phyloP scores from a whole-genome alignment of 2,888 invertebrate genomes.

The Ormyrus thymus region DNA sequence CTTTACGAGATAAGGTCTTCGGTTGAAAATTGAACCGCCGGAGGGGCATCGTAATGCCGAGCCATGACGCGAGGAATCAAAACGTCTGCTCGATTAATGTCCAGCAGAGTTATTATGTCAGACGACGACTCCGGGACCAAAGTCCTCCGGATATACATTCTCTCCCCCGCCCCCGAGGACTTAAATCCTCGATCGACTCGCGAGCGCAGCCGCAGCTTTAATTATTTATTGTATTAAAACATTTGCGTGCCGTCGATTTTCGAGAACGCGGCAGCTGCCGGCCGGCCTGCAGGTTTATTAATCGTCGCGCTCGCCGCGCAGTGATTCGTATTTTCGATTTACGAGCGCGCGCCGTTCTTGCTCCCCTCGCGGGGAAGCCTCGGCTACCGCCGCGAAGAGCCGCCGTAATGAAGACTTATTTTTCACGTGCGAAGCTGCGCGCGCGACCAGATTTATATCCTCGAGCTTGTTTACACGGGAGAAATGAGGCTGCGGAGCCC shows the following conservation, averaged over 20 bases:
- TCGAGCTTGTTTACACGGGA: not conserved
- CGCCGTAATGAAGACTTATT: constrained; percentile 23
- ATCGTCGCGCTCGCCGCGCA: constrained; percentile 47
- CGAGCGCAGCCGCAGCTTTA: constrained; percentile 19
- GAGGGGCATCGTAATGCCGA: constrained; percentile 32
- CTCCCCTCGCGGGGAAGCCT: constrained; percentile 13
- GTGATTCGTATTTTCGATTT: constrained; percentile 50
- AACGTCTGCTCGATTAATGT: constrained; percentile 46
- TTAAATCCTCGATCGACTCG: constrained; percentile 36
- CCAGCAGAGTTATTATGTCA: constrained; percentile 46
- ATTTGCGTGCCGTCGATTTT: constrained; percentile 44
- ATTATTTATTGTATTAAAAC: constrained; percentile 48
- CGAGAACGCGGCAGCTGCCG: constrained; percentile 21
- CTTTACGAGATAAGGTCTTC: constrained; percentile 27
- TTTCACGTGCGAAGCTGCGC: not conserved
- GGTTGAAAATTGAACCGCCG: constrained; percentile 43
- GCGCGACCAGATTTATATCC: constrained; percentile 14
- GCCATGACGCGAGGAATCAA: constrained; percentile 47
- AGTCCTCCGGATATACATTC: not conserved
- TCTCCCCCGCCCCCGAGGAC: not conserved
- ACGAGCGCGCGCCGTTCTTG: constrained; percentile 48
- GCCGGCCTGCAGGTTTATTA: constrained; percentile 54
- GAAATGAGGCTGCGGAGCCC: not conserved
- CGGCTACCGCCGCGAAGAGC: not conserved
- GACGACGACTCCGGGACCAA: not conserved